Percentiles rank a stretch among this genome's conserved stretches.
These are phyloP conservation scores for Gryllus bimaculatus DNA, from an alignment of 1,140 invertebrate genomes.

Conservation along the genomic window DNA sequence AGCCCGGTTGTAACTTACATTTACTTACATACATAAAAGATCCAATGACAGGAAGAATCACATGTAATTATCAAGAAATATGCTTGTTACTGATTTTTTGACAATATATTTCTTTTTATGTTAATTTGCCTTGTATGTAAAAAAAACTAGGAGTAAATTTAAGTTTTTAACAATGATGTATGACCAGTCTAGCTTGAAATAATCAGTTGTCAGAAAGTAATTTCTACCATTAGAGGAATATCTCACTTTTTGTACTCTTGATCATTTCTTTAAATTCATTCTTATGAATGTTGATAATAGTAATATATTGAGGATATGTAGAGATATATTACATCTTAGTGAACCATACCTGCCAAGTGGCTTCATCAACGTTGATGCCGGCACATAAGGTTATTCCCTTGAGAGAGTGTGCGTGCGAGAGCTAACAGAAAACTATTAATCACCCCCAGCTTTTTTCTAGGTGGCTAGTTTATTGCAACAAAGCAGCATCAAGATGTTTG, in stretches of 20 bases:
- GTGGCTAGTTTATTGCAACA: constrained; percentile 24
- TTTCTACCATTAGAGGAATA: too few species aligned
- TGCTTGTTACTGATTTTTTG: too few species aligned
- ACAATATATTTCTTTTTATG: too few species aligned
- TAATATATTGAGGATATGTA: too few species aligned
- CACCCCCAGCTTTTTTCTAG: constrained; percentile 38
- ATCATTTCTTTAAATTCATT: too few species aligned
- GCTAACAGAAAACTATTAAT: constrained; percentile 34
- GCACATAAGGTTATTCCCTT: constrained; percentile 9
- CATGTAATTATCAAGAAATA: background rate
- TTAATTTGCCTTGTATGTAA: too few species aligned
- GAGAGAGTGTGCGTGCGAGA: constrained; percentile 31
- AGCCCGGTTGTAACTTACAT: constrained; percentile 8
- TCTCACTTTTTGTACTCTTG: too few species aligned
- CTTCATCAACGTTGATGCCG: background rate
- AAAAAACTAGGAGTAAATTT: too few species aligned
- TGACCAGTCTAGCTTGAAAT: too few species aligned
- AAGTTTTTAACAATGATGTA: too few species aligned
- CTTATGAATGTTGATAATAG: too few species aligned
- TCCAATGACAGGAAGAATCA: background rate
- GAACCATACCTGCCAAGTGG: background rate
- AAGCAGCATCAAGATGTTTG: constrained; percentile 18
- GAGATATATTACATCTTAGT: background rate
- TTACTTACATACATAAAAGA: constrained; percentile 2
- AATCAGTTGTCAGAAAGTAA: too few species aligned